These are phyloP conservation scores for Gryllus longicercus DNA, from an alignment of 2,888 invertebrate species.

Conservation along the genomic window DNA sequence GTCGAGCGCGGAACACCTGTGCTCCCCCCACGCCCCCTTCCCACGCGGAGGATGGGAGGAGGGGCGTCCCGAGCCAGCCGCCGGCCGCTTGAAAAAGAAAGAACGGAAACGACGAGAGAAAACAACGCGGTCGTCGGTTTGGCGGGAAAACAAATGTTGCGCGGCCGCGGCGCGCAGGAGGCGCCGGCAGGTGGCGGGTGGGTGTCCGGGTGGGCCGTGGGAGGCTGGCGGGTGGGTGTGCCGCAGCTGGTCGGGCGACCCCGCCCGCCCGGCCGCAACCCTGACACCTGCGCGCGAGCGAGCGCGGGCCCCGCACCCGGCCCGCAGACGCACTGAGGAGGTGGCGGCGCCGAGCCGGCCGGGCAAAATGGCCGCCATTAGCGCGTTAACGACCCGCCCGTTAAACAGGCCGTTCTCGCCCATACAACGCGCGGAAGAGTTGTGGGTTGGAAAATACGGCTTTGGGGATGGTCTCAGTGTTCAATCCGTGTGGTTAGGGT, in stretches of 20 bases:
- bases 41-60: too few relatives aligned
- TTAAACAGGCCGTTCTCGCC: too few relatives aligned
- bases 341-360: background rate
- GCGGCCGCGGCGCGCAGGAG: background rate
- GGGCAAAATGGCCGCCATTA: background rate
- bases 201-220: background rate
- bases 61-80: background rate
- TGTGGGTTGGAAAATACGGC: too few relatives aligned
- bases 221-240: background rate
- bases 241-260: background rate
- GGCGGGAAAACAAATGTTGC: constrained; percentile 3
- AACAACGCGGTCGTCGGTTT: background rate
- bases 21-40: too few relatives aligned
- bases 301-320: background rate
- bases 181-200: background rate
- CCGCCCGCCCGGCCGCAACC: constrained; percentile 1
- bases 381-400: too few relatives aligned
- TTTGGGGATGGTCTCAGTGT: too few relatives aligned
- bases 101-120: background rate
- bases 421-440: too few relatives aligned
- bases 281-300: constrained; percentile 17
- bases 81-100: background rate
- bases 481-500: too few relatives aligned
- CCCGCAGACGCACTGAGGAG: background rate
- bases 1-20: too few relatives aligned